Evolutionary conservation across 2,888 invertebrate species (phyloP).

Genomic region (Herminia tarsipennalis): DNA sequence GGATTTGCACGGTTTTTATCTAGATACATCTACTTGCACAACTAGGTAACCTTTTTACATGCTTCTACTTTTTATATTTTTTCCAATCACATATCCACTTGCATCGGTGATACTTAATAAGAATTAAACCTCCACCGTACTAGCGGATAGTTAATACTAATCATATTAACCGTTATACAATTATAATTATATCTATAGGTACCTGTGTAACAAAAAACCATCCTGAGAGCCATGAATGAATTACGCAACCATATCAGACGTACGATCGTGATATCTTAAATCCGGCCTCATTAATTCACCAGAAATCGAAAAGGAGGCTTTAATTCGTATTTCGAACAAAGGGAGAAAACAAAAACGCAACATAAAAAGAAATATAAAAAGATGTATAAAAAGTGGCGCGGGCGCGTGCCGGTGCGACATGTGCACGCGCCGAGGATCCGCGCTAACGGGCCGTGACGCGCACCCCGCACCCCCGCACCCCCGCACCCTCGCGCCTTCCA

Average conservation of each 20-base stretch:
- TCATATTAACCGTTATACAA: constrained; percentile 1
- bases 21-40: constrained; percentile 17
- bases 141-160: no score
- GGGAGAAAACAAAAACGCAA: constrained; percentile 72
- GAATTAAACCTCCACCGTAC: no score
- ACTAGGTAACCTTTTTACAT: neutral
- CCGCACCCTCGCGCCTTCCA: constrained; percentile 54
- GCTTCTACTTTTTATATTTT: constrained; percentile 1
- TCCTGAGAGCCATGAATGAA: constrained; percentile 29
- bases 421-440: constrained; percentile 79
- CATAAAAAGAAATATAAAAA: constrained; percentile 64
- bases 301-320: constrained; percentile 53
- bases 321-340: constrained; percentile 75
- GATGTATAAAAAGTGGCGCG: constrained; percentile 71
- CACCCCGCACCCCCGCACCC: constrained; percentile 31
- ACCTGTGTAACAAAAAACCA: constrained; percentile 13
- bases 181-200: neutral
- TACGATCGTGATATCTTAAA: constrained; percentile 48
- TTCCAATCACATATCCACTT: neutral
- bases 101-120: neutral
- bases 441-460: constrained; percentile 78
- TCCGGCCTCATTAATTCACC: constrained; percentile 58
- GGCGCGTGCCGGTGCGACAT: constrained; percentile 84
- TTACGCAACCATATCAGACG: constrained; percentile 32
- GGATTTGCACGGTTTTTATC: constrained; percentile 55